Evolutionary conservation across 2,113 vertebrate genomes (phyloP).

Genomic region (Benitochromis conjunctus): DNA sequence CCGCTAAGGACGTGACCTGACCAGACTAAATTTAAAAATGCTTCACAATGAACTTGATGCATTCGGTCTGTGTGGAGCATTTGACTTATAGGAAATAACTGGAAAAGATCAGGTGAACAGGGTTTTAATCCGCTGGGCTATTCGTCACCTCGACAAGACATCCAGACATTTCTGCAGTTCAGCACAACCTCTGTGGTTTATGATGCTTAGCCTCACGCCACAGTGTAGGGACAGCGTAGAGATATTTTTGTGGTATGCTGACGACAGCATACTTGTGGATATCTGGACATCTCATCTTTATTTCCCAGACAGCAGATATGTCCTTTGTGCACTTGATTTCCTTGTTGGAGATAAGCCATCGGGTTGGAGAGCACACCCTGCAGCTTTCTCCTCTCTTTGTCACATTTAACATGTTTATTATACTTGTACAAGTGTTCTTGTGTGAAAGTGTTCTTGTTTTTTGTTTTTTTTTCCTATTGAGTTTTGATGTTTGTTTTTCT

Average conservation of each 20-base stretch:
- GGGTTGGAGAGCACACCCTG: background rate
- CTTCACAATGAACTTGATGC: background rate
- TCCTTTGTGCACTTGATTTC: slow-evolving; percentile 8
- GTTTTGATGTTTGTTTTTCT: background rate
- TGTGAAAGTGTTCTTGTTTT: background rate
- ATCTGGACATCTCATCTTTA: slow-evolving; percentile 14
- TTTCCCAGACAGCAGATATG: background rate
- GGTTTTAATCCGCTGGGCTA: background rate
- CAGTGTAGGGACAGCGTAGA: background rate
- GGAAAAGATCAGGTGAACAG: slow-evolving; percentile 13
- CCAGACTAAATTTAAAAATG: slow-evolving; percentile 28
- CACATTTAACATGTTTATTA: background rate
- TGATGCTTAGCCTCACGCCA: slow-evolving; percentile 12
- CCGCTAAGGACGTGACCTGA: background rate
- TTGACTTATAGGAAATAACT: slow-evolving; percentile 22
- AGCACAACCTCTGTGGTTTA: slow-evolving; percentile 31
- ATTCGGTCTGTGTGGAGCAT: slow-evolving; percentile 11
- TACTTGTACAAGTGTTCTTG: background rate
- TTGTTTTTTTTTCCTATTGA: background rate
- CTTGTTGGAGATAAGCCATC: background rate
- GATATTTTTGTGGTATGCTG: slow-evolving; percentile 22
- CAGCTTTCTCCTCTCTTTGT: background rate
- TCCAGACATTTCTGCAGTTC: slow-evolving; percentile 42
- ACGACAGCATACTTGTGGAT: background rate
- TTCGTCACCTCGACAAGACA: slow-evolving; percentile 24